Conservation (phyloP, 2,797 vertebrate genomes). For the Melopsittacus undulatus region DNA sequence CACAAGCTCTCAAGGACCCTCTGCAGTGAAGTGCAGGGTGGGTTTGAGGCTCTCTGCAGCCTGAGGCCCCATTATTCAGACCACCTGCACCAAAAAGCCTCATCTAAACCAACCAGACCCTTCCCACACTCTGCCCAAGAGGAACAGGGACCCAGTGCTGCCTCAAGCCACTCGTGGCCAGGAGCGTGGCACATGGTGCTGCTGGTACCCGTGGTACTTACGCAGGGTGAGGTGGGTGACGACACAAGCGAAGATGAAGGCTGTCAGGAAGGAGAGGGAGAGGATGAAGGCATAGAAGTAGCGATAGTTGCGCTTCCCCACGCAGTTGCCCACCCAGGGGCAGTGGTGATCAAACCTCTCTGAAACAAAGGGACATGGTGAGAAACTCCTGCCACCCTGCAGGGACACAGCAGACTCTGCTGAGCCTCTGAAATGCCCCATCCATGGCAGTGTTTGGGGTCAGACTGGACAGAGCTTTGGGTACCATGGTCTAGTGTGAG, state of each 20-base stretch:
- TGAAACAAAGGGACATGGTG: slow-evolving; percentile 50
- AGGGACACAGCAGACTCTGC: background rate
- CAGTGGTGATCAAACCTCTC: slow-evolving; percentile 97
- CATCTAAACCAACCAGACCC: rapidly evolving
- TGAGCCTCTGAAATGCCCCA: background rate
- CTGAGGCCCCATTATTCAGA: rapidly evolving
- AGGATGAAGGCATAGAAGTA: slow-evolving; percentile 97
- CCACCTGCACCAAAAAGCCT: background rate
- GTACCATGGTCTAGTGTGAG: background rate
- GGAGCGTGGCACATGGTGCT: rapidly evolving
- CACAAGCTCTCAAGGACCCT: background rate
- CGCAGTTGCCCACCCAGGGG: slow-evolving; percentile 98
- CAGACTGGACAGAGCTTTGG: background rate
- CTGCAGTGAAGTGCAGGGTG: background rate
- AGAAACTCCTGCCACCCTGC: background rate
- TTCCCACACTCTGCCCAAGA: rapidly evolving
- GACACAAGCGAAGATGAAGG: slow-evolving; percentile 96
- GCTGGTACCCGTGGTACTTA: slow-evolving; percentile 71
- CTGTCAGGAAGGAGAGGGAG: slow-evolving; percentile 93
- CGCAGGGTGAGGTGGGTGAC: slow-evolving; percentile 92
- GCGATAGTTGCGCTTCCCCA: slow-evolving; percentile 95
- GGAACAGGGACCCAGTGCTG: background rate
- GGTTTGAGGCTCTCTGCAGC: rapidly evolving
- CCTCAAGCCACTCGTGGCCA: rapidly evolving
- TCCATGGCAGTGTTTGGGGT: background rate